Percentiles rank a stretch among this genome's conserved stretches.
phyloP scores from a whole-genome alignment of 92 coral and sea anemone species.

The Parazoanthus darwini region DNA sequence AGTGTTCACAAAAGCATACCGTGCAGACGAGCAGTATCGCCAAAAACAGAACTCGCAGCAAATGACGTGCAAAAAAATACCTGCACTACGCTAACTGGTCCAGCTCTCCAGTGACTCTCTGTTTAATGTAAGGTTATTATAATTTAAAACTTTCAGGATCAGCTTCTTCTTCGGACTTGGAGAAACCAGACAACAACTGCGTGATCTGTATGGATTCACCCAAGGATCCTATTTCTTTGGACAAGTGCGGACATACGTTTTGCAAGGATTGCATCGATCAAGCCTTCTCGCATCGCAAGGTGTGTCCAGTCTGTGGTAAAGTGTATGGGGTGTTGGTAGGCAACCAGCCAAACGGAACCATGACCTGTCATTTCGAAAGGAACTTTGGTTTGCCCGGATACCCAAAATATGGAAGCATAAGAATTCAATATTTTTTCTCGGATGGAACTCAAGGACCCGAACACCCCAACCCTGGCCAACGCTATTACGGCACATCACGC shows the following conservation, averaged over 20 bases:
- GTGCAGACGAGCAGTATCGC: no score
- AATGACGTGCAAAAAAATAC: no score
- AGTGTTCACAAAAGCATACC: no score
- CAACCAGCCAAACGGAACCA: slow-evolving; percentile 20
- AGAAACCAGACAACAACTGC: not conserved
- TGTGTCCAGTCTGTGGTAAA: slow-evolving; percentile 2
- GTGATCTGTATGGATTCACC: not conserved
- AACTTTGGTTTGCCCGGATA: not conserved
- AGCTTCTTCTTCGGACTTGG: not conserved
- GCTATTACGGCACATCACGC: slow-evolving; percentile 45
- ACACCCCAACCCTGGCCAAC: not conserved
- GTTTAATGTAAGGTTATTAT: no score
- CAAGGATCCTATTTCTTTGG: no score
- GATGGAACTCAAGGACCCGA: slow-evolving; percentile 44
- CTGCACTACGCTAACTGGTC: no score
- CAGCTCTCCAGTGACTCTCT: no score
- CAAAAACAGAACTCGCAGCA: no score
- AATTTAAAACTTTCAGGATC: no score
- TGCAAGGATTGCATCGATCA: not conserved
- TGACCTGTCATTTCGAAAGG: no score
- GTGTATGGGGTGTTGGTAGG: slow-evolving; percentile 42
- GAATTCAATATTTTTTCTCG: slow-evolving; percentile 24
- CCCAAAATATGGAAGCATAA: slow-evolving; percentile 24
- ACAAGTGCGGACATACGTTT: no score
- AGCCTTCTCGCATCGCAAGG: not conserved